A percentile compares a stretch with the other conserved stretches of the same genome.
These are phyloP conservation scores for Microtus pennsylvanicus DNA, from an alignment of 2,113 vertebrate species.

Conservation along the genomic window DNA sequence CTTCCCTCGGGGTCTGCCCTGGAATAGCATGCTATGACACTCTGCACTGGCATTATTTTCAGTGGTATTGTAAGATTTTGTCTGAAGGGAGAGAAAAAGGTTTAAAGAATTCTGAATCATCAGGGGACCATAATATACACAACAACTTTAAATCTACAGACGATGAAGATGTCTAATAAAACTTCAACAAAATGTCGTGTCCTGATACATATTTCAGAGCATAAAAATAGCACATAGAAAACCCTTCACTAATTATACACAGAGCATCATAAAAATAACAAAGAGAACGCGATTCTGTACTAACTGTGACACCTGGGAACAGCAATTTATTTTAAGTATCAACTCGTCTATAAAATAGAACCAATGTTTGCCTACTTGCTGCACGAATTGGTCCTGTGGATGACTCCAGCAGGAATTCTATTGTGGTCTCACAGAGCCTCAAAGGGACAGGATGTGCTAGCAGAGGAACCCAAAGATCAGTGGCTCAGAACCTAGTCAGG, in stretches of 20 bases:
- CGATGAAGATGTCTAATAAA: conserved; percentile 34
- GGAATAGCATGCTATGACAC: conserved; percentile 38
- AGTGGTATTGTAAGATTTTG: conserved; percentile 62
- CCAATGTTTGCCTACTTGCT: neutral
- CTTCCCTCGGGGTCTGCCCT: conserved; percentile 37
- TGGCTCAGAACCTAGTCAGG: neutral
- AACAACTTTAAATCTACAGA: neutral
- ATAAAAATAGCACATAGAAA: conserved; percentile 32
- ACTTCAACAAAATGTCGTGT: conserved; percentile 28
- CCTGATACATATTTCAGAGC: neutral
- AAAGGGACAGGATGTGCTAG: rapidly evolving
- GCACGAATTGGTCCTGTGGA: rapidly evolving
- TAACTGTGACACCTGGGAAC: neutral
- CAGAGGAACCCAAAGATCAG: neutral
- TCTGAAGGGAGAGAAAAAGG: conserved; percentile 53
- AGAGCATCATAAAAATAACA: neutral
- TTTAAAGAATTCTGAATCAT: conserved; percentile 49
- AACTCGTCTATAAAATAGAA: neutral
- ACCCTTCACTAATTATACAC: neutral
- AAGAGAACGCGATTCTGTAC: neutral
- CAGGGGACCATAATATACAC: neutral
- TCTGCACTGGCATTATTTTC: conserved; percentile 45
- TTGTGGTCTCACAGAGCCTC: neutral
- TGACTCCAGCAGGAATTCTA: too few relatives aligned
- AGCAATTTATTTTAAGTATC: neutral